Conservation (phyloP, 2,888 invertebrate genomes). For the Busseola fusca region DNA sequence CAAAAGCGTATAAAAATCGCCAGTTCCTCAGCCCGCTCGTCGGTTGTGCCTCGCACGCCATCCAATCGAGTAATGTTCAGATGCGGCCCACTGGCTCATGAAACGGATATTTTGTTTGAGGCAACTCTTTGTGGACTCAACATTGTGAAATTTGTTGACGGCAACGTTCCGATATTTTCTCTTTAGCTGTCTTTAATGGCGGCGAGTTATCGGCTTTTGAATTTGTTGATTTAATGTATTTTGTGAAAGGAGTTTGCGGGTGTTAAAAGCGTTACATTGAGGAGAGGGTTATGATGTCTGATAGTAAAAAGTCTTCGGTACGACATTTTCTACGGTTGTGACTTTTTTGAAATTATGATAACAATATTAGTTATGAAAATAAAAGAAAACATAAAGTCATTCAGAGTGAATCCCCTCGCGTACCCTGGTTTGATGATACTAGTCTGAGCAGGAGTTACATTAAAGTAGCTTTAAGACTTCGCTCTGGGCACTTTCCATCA, state of each 20-base stretch:
- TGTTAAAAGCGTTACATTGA: neutral
- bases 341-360: neutral
- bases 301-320: neutral
- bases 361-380: neutral
- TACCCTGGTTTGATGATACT: no score
- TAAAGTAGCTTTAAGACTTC: no score
- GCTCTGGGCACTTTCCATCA: no score
- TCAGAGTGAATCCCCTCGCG: no score
- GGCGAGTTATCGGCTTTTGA: constrained; percentile 32
- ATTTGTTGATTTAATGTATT: constrained; percentile 9
- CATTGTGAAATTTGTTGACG: constrained; percentile 58
- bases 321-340: neutral
- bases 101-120: constrained; percentile 64
- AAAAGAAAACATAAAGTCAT: no score
- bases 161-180: constrained; percentile 44
- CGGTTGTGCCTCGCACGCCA: constrained; percentile 10
- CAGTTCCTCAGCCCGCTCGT: neutral
- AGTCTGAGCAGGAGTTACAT: no score
- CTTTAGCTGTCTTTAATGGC: constrained; percentile 36
- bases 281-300: neutral
- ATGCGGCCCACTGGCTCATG: constrained; percentile 57
- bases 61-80: constrained; percentile 50
- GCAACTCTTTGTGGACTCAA: constrained; percentile 61
- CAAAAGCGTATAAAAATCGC: neutral
- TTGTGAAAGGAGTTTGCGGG: constrained; percentile 7